Evolutionary conservation across 2,113 vertebrate genomes (phyloP).

Genomic region (Phodopus roborovskii): DNA sequence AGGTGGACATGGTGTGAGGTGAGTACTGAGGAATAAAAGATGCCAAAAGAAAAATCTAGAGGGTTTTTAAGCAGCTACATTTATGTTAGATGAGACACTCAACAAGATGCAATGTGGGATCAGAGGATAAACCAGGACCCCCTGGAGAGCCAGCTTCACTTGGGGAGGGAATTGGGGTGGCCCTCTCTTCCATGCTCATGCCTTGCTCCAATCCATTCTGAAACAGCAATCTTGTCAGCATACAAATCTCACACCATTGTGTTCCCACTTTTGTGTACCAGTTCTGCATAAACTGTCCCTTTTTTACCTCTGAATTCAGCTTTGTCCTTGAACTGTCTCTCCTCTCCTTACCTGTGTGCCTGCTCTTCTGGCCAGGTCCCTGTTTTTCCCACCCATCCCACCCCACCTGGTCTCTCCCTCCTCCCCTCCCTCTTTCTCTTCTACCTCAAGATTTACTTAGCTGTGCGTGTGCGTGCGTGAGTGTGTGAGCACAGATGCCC

Average conservation of each 20-base stretch:
- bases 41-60: background rate
- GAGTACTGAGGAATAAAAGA: background rate
- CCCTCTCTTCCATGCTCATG: no score
- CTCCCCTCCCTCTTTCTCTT: background rate
- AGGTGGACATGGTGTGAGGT: background rate
- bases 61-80: background rate
- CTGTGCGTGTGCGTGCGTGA: background rate
- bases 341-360: background rate
- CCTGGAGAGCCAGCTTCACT: background rate
- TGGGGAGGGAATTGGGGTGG: background rate
- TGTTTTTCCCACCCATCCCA: no score
- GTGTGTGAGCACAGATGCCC: background rate
- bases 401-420: no score
- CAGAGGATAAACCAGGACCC: background rate
- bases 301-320: background rate
- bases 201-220: background rate
- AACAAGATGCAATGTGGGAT: background rate
- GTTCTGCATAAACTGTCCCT: background rate
- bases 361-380: background rate
- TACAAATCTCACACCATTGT: background rate
- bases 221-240: background rate
- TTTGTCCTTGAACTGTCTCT: background rate
- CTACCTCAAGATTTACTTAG: background rate
- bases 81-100: background rate
- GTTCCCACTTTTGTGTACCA: background rate